These are phyloP conservation scores for Thunnus thynnus DNA, from an alignment of 2,113 vertebrate genomes.

Conservation along the genomic window DNA sequence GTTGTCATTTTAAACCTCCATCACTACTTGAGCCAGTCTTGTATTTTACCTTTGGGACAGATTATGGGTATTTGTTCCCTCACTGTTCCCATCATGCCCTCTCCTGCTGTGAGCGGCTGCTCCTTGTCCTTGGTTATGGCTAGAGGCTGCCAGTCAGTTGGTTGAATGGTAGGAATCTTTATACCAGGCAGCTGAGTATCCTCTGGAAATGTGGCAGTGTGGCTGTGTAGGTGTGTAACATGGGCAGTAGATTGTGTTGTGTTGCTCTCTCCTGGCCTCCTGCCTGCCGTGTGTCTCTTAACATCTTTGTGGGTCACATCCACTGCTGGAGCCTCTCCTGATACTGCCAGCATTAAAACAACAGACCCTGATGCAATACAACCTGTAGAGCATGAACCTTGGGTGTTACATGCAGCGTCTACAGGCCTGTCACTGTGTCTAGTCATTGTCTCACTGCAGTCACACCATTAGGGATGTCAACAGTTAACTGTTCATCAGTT, in stretches of 20 bases:
- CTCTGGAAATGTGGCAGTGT: conserved; percentile 24
- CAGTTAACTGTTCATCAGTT: too few relatives aligned
- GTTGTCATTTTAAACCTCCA: neutral
- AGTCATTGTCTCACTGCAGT: neutral
- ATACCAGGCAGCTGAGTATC: conserved; percentile 38
- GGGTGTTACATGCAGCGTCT: neutral
- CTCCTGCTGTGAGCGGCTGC: conserved; percentile 40
- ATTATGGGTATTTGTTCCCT: conserved; percentile 26
- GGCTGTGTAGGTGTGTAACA: conserved; percentile 37
- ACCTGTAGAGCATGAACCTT: conserved; percentile 7
- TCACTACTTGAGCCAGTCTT: conserved; percentile 1
- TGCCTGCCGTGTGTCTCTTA: conserved; percentile 38
- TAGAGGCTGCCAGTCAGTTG: conserved; percentile 35
- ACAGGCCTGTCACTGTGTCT: neutral
- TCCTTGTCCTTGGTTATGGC: conserved; percentile 39
- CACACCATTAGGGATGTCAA: too few relatives aligned
- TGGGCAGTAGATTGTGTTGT: conserved; percentile 36
- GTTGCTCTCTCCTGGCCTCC: conserved; percentile 20
- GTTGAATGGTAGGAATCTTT: conserved; percentile 7
- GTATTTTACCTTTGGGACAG: conserved; percentile 27
- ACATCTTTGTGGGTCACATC: conserved; percentile 54
- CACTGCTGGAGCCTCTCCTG: conserved; percentile 17
- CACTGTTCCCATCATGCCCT: conserved; percentile 31
- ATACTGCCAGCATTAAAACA: conserved; percentile 28
- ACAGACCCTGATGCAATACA: conserved; percentile 2